Evolutionary conservation across 1,140 invertebrate genomes (phyloP), one percentile per base, ranked within the genome.

Genomic region (Papilio aristodemus): DNA sequence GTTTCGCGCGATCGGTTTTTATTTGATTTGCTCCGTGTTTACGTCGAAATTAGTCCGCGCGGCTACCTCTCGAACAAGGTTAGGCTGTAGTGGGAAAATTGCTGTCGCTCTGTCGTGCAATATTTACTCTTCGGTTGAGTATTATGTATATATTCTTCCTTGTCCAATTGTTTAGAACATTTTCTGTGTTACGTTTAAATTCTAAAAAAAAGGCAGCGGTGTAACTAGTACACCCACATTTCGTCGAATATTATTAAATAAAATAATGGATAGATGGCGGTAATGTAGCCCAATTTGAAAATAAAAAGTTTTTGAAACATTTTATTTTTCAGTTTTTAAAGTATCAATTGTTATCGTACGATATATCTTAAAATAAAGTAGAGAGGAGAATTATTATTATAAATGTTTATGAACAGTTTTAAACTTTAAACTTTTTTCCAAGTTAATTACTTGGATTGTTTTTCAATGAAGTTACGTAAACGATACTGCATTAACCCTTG

Each of bases 21-120:
- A 91, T 91, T 91, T 89, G 87, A 91, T 91, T 91, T 84, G 72
- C 74, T 71, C 79, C 77, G 80, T 90, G 86, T 91, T 91, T 91
- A 83, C 84, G 79, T 81, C 74, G 75, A 85, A 87, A 89, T 91
- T 91, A 89, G 82, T 74, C 70, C 78, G 83, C 75, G 69, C 72
- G 72, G 74, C 74, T 77, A 73, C 79, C 76, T 79, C 71, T 25
- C 5, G 19, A 66, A 66, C 43, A 46, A 66, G 39, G 63, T 66
- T 66, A 66, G 63, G 32, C 59, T 54, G 68, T 60, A 62, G 72
- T 69, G 54, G 69, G 70, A 60, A 62, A 60, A 75, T 78, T 77
- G 39, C 70, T 74, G 71, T 62, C 69, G 60, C 64, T 78, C 70
- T 73, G 70, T 75, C 46, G 75, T 27, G 58, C n/a, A 70, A 70